phyloP scores from a whole-genome alignment of 2,113 vertebrate genomes.

The Aegithalos caudatus region DNA sequence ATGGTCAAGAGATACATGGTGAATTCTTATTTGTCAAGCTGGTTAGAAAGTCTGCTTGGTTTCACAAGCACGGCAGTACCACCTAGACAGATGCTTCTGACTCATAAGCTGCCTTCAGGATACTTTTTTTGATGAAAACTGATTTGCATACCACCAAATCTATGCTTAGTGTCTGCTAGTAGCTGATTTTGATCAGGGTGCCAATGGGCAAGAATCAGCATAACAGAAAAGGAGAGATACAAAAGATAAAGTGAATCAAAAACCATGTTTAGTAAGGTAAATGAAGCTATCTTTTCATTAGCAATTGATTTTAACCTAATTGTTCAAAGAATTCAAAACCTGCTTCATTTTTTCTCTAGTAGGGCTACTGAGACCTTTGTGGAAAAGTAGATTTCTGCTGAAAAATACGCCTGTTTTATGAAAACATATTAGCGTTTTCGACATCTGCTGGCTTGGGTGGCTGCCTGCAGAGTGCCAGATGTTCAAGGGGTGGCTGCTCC shows the following conservation, averaged over 20 bases:
- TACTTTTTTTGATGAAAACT: slow-evolving; percentile 9
- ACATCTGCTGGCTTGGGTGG: neutral
- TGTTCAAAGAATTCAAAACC: neutral
- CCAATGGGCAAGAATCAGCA: slow-evolving; percentile 16
- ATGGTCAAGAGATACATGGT: neutral
- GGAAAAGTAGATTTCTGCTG: neutral
- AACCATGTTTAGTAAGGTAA: neutral
- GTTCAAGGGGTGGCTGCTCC: neutral
- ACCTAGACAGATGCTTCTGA: slow-evolving; percentile 16
- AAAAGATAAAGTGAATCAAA: neutral
- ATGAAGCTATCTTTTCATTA: neutral
- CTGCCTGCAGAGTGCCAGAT: slow-evolving; percentile 6
- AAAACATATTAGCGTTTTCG: neutral
- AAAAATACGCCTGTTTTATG: neutral
- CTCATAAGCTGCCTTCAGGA: slow-evolving; percentile 21
- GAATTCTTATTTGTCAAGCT: neutral
- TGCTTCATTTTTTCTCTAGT: neutral
- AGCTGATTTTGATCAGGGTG: slow-evolving; percentile 23
- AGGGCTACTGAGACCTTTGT: neutral
- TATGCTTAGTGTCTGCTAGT: neutral
- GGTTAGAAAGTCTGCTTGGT: neutral
- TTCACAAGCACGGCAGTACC: neutral
- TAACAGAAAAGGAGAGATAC: neutral
- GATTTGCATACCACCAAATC: slow-evolving; percentile 20
- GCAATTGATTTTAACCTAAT: neutral